phyloP scores from a whole-genome alignment of 2,113 vertebrate genomes.

The Anolis carolinensis region DNA sequence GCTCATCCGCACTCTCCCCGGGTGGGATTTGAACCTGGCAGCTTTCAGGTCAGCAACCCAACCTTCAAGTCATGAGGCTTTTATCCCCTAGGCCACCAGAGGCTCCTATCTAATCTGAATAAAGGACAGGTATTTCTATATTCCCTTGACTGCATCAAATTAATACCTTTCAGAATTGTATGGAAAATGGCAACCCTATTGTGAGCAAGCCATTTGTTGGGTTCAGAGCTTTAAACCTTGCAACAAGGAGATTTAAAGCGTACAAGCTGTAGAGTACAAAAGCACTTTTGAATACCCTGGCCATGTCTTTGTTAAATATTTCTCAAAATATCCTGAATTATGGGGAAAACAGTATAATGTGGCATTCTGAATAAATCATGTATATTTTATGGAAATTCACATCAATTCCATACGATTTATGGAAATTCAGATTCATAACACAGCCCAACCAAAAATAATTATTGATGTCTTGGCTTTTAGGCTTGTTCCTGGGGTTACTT shows the following conservation, averaged over 20 bases:
- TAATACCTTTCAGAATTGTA: neutral
- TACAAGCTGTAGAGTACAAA: neutral
- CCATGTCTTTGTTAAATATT: neutral
- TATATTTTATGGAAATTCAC: neutral
- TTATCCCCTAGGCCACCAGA: too few relatives aligned
- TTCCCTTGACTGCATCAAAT: neutral
- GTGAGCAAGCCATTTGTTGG: neutral
- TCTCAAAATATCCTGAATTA: neutral
- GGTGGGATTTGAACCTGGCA: too few relatives aligned
- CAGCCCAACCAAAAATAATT: too few relatives aligned
- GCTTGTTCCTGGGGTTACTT: too few relatives aligned
- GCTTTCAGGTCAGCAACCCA: too few relatives aligned
- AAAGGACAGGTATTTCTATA: constrained; percentile 24
- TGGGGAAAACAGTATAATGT: neutral
- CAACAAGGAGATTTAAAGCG: neutral
- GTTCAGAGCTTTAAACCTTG: neutral
- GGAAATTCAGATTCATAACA: too few relatives aligned
- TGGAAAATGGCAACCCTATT: neutral
- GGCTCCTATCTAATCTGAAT: neutral
- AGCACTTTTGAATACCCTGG: neutral
- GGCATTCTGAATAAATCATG: neutral
- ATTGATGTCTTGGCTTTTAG: too few relatives aligned
- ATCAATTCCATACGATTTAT: too few relatives aligned
- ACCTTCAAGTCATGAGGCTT: too few relatives aligned
- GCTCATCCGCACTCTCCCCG: too few relatives aligned